Evolutionary conservation across 2,113 vertebrate species (phyloP), one percentile per base, ranked within the genome.

Genomic region (Eptesicus fuscus): DNA sequence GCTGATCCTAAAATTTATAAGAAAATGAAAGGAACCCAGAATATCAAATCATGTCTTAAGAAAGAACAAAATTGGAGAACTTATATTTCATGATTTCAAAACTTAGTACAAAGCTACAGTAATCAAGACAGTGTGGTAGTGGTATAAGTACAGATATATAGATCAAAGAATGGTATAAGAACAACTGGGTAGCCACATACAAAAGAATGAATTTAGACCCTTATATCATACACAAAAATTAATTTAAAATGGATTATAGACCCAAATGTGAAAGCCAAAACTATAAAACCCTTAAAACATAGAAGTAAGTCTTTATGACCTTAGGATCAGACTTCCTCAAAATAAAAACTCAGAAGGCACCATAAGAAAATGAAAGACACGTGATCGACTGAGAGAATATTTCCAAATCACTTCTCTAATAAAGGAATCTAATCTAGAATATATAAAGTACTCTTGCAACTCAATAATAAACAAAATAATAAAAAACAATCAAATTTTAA

Each of bases 31-130:
- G 28, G 20, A 20, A 88, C 32, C 18, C 37, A 79, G 70, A 83
- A 88, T 79, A 73, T 40, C 16, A 22, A 65, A 88, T 23, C 30
- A 4, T 56, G 25, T 84, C 35, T 91, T 92, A 56, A 94, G 32
- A 91, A 90, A 69, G 37, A 86, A 30, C 12, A 67, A 76, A 82
- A 4, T 86, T 93, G 28, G 83, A 88, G 40, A 30, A 80, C 20
- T 76, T 69, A 90, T 13, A 69, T 16, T 93, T 69, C 49, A 30
- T 79, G 40, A 82, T 86, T 53, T 96, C 37, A 88, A 85, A 88
- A 82, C 53, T 79, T 79, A 80, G 32, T 93, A 53, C 44, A 93
- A 89, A 84, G 30, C 28, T 73, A 70, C 7, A 61, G 10, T 87
- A 82, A 90, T 76, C 49, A 90, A 47, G 69, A 61, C 1, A 82